These are phyloP conservation scores for Scaptomyza parva DNA, from an alignment of 2,888 invertebrate species.

Conservation along the genomic window DNA sequence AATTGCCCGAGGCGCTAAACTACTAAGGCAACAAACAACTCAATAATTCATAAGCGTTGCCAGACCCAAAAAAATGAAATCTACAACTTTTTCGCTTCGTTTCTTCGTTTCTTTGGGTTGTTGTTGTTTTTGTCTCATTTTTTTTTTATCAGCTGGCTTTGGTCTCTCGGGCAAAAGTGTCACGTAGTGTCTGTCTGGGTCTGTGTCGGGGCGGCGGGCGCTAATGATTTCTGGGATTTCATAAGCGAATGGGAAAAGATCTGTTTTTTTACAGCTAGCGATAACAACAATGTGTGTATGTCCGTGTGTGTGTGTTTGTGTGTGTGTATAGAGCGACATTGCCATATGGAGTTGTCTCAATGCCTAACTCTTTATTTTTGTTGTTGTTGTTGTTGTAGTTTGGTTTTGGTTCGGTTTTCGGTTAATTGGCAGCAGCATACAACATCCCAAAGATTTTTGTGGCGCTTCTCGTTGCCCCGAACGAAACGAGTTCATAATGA, in stretches of 20 bases:
- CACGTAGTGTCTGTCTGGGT: conserved; percentile 57
- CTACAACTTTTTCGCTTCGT: conserved; percentile 23
- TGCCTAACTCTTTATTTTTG: conserved; percentile 31
- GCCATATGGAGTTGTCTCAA: conserved; percentile 56
- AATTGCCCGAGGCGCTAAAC: conserved; percentile 34
- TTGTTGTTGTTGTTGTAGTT: conserved; percentile 14
- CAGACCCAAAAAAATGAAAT: conserved; percentile 26
- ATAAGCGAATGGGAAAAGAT: conserved; percentile 64
- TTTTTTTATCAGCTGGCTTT: conserved; percentile 16
- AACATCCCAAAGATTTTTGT: conserved; percentile 73
- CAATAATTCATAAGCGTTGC: conserved; percentile 72
- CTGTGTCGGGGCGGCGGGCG: conserved; percentile 47
- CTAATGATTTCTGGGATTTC: conserved; percentile 80
- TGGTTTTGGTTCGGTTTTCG: conserved; percentile 59
- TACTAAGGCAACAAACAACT: conserved; percentile 52
- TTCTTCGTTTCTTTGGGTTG: conserved; percentile 10
- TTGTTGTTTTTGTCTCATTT: no score
- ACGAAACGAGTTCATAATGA: conserved; percentile 78
- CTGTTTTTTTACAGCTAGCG: conserved; percentile 41
- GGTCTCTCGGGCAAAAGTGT: conserved; percentile 46
- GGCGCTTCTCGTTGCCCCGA: conserved; percentile 62
- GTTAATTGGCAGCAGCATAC: conserved; percentile 71
- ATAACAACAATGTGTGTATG: conserved; percentile 40
- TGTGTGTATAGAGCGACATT: conserved; percentile 13
- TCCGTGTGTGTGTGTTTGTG: not conserved